Evolutionary conservation across 2,888 invertebrate genomes (phyloP).

Genomic region (Pristionchus japonicus): DNA sequence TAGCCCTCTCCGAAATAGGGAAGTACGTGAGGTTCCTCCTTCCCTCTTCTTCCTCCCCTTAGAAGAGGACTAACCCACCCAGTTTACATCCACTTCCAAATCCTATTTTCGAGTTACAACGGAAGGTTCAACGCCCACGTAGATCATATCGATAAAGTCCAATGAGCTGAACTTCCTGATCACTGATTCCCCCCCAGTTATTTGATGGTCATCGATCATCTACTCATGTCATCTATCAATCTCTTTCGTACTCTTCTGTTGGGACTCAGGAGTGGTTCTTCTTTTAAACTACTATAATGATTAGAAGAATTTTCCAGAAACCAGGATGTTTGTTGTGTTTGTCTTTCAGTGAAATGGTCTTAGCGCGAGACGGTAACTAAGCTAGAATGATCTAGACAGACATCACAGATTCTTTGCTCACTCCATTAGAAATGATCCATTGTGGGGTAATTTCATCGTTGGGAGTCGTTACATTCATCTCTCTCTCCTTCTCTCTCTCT

Average conservation of each 20-base stretch:
- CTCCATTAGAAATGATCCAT: not conserved
- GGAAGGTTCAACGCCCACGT: not conserved
- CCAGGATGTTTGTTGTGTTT: not conserved
- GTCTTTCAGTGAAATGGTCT: not conserved
- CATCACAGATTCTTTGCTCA: not conserved
- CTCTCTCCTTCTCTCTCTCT: not conserved
- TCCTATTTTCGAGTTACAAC: not conserved
- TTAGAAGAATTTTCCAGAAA: not conserved
- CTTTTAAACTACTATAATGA: not conserved
- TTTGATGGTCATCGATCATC: not conserved
- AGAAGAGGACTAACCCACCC: constrained; percentile 28
- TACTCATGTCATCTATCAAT: not conserved
- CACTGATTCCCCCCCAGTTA: not conserved
- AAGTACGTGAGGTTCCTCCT: constrained; percentile 35
- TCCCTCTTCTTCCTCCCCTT: not conserved
- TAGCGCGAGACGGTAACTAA: not conserved
- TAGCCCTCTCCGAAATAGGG: not conserved
- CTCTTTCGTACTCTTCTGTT: not conserved
- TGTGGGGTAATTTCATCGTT: constrained; percentile 28
- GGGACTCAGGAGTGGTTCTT: not conserved
- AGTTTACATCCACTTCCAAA: constrained; percentile 13
- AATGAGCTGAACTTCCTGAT: not conserved
- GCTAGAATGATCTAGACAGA: not conserved
- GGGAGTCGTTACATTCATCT: too few relatives aligned
- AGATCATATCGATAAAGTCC: constrained; percentile 37